phyloP scores from a whole-genome alignment of 2,888 invertebrate genomes.

The Steinernema hermaphroditum region DNA sequence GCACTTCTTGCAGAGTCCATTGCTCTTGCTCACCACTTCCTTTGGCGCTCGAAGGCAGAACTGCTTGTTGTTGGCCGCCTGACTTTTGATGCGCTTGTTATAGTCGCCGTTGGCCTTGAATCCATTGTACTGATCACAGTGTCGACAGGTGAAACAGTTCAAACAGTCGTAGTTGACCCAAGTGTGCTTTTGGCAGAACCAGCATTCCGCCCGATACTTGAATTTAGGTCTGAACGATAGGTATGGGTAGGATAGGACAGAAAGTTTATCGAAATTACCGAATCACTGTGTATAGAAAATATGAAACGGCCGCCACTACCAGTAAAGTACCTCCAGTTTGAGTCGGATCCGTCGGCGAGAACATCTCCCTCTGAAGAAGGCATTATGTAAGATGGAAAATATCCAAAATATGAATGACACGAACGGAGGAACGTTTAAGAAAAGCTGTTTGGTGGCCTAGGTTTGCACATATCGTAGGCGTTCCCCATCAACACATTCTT shows the following conservation, averaged over 20 bases:
- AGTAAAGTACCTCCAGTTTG: neutral
- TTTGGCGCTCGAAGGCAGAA: neutral
- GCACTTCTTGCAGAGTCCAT: slow-evolving; percentile 50
- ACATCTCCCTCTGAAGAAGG: neutral
- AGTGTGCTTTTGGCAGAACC: slow-evolving; percentile 50
- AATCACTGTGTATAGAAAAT: neutral
- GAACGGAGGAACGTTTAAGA: too few relatives aligned
- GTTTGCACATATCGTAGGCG: too few relatives aligned
- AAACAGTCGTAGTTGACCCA: slow-evolving; percentile 32
- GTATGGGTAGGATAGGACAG: neutral
- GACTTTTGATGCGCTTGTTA: slow-evolving; percentile 42
- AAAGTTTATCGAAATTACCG: neutral
- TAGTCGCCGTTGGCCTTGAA: slow-evolving; percentile 54
- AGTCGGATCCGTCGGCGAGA: neutral
- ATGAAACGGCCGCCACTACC: neutral
- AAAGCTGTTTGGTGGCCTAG: too few relatives aligned
- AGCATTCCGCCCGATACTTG: slow-evolving; percentile 47
- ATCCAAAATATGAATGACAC: too few relatives aligned
- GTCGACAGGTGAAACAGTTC: slow-evolving; percentile 48
- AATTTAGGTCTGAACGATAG: slow-evolving; percentile 3
- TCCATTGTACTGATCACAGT: slow-evolving; percentile 57
- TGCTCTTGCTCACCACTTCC: slow-evolving; percentile 20
- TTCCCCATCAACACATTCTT: too few relatives aligned
- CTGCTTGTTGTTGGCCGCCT: neutral
- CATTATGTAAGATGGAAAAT: neutral